Base-by-base conservation (phyloP, 1,140 invertebrate species). In the Globodera ellingtonae region DNA sequence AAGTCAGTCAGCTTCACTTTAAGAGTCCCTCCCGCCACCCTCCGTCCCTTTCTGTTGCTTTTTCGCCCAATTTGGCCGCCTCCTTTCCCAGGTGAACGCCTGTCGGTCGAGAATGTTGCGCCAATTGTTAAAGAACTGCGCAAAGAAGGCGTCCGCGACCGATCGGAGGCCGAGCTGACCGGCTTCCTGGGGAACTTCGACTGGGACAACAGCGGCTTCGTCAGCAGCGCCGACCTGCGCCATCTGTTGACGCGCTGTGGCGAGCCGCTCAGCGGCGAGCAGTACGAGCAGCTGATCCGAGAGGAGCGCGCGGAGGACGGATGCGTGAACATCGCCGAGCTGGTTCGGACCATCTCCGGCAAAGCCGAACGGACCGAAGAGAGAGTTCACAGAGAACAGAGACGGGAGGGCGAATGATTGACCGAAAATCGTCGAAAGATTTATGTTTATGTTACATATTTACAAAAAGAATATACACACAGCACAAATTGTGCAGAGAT, bases 151-250 rank as follows among this genome's bases (percentile, higher is more conserved):
- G 59, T 62, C 4, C 67, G 67, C n/a, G 75, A 77, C 69, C 65
- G 75, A 65, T 52, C 48, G 24, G 75, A 77, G 62, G 50, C 75
- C 21, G 75, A 77, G 47, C 10, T 77, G 62, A 18, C 21, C 75
- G 59, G 50, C 48, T 77, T 77, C 24, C 24, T 77, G 50, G 75
- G 67, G 35, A 77, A 77, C 48, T 77, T 77, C 24, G 75, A 77
- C 24, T 52, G 75, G 69, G 75, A 77, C 47, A 67, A 50, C 50
- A 67, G 69, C 8, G 75, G 75, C 48, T 77, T 69, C 10, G 75
- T 77, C 10, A 67, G 50, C 21, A 50, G 44, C 24, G 65, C 75
- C 47, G 75, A 77, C 59, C 62, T 77, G 7, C 75, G 75, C 65
- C 21, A 69, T 35, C 35, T 77, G 59, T 15, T 77, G 10, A 77